Evolutionary conservation across 2,888 invertebrate species (phyloP), one percentile per base, ranked within the genome.

Genomic region (Drosophila cracens): DNA sequence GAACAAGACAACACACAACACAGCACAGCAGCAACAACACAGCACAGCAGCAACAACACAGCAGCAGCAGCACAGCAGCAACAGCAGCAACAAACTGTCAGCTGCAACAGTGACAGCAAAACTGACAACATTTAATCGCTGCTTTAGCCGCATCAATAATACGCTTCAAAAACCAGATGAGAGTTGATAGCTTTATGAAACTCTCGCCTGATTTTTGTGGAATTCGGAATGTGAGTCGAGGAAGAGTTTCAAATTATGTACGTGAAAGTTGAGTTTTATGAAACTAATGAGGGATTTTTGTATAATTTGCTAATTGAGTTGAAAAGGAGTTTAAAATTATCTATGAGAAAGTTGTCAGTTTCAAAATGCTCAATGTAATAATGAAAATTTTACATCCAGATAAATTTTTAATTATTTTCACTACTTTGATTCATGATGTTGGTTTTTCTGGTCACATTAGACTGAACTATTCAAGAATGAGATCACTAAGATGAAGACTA

Each of bases 1-100:
- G 79, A 83, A 80, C 81, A 88, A 88, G 81, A 87, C 85, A 88
- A 83, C 85, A 86, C 79, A 82, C 74, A 74, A 4, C 33, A 70
- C 46, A 56, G 59, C 62, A 73, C 31, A 34, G 34, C 13, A 34
- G 1, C 34, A 34, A 18, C 75, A 64, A 18, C 75, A 64, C 59
- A 75, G 58, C 31, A 31, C 8, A 31, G 31, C 31, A 31, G 31
- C 31, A 31, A 31, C 31, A 31, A 29, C 29, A 10, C 11, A 33
- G 33, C 33, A 33, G 0, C 29, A 29, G 0, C 6, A 7, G 48
- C 6, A 3, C 73, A 68, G 62, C 73, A 60, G 46, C 76, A 74
- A 57, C 29, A 49, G 5, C 69, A 64, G 48, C 73, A 70, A 62
- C 31, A 46, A 27, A n/a, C 21, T 13, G 40, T 10, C 70, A 65